A percentile compares a stretch with the other conserved stretches of the same genome.
Conservation (phyloP, 2,888 invertebrate genomes). For the Venustoraphidia nigricollis region DNA sequence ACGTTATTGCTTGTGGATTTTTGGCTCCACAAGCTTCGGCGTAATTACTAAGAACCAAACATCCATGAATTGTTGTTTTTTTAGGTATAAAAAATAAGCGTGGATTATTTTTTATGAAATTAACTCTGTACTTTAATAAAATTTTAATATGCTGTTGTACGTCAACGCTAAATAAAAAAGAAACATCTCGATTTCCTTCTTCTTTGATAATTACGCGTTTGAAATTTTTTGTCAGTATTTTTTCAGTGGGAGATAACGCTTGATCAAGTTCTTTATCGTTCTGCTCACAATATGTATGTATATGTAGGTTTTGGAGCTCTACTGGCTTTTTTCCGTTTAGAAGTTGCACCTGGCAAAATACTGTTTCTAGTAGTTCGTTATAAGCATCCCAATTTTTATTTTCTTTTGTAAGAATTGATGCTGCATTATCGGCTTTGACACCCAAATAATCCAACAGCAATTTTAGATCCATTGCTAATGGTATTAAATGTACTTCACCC, state of each 20-base stretch:
- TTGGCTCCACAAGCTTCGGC: too few relatives aligned
- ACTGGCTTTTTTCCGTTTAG: slow-evolving; percentile 4
- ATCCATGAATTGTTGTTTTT: too few relatives aligned
- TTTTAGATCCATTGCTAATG: slow-evolving; percentile 13
- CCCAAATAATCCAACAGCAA: slow-evolving; percentile 10
- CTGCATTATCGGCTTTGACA: slow-evolving; percentile 1
- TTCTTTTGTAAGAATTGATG: slow-evolving; percentile 2
- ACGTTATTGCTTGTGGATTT: too few relatives aligned
- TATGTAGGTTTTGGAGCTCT: background rate
- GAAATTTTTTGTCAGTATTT: background rate
- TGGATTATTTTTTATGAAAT: too few relatives aligned
- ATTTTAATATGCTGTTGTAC: slow-evolving; percentile 4
- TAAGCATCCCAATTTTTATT: slow-evolving; percentile 2
- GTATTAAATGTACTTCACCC: slow-evolving; percentile 11
- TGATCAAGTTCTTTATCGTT: background rate
- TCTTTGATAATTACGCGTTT: slow-evolving; percentile 4
- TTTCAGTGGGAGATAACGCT: background rate
- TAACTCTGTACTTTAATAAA: slow-evolving; percentile 1
- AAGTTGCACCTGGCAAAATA: slow-evolving; percentile 1
- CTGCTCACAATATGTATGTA: background rate
- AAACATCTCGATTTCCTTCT: slow-evolving; percentile 3
- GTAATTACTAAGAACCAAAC: too few relatives aligned
- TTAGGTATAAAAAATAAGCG: too few relatives aligned
- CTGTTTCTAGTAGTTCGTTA: slow-evolving; percentile 1
- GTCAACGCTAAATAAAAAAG: slow-evolving; percentile 2